Evolutionary conservation across 2,888 invertebrate species (phyloP), one percentile per base, ranked within the genome.

Genomic region (Drepanosiphum platanoidis): DNA sequence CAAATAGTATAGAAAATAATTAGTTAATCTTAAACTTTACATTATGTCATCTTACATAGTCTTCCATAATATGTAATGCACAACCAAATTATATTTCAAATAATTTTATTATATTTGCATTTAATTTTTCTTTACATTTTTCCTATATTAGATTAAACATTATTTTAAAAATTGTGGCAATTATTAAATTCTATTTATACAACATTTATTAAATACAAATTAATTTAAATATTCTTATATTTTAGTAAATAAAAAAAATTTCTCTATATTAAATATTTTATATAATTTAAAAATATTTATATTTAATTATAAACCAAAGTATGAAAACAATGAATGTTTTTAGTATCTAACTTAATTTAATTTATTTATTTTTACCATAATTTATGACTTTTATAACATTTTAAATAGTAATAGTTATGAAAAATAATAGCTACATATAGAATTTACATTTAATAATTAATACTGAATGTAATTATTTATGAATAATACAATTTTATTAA

Each of bases 11-110:
- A 52, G 32, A 27, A 66, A 74, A 64, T 77, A 61, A 77, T 61
- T n/a, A 30, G 15, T 66, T 3, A 22, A 52, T 34, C 22, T 52
- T 52, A 22, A 52, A 58, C 22, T 52, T 52, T 52, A 52, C 52
- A 74, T 7, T 11, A 1, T 74, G 9, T 30, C 27, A 30, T 27
- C n/a, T 34, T 74, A 32, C 27, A 22, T 74, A 74, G 64, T 66
- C 42, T 42, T 66, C 61, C 36, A 42, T 32, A n/a, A n/a, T n/a
- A n/a, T n/a, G n/a, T n/a, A n/a, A 7, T 32, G 64, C 78, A 66
- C 64, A 78, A 74, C 30, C 39, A 22, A 77, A 42, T n/a, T 66
- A 78, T 78, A 78, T 42, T 42, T 78, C 18, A 64, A 42, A 9
- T 42, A 13, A 64, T 30, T n/a, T 78, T 32, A 78, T 9, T 66